Base-by-base conservation (phyloP, 2,888 invertebrate species). In the Scrobipalpa costella region DNA sequence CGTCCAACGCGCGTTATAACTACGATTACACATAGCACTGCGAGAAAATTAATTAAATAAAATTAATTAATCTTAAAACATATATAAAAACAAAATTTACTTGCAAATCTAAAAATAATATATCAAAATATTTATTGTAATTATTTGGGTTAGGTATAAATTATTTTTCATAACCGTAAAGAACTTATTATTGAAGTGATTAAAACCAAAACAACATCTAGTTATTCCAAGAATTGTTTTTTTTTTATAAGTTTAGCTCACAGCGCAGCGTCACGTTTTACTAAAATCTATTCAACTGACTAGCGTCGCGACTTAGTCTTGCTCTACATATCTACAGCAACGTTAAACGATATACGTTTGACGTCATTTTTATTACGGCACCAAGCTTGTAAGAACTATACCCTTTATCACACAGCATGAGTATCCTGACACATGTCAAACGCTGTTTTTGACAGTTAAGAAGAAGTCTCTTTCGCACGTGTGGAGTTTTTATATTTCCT, bases 1-100 rank as follows among this genome's bases (percentile, higher is more conserved):
- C 83, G 82, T 82, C 73, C 77, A 75, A 82, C 83, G 83, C 84
- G 67, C 72, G n/a, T 72, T 57, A 60, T 62, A 40, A 33, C 27
- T 13, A 52, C 52, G 11, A 49, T 17, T 52, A 52, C 27, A 27
- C 27, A 33, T 55, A 55, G n/a, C 55, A 55, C 33, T 55, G 33
- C 21, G 33, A 55, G n/a, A 34, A 50, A 17, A 50, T n/a, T n/a
- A n/a, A n/a, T n/a, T 21, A 50, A 7, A 49, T 2, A 11, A 1
- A 17, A 1, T 17, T 19, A 47, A n/a, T n/a, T 17, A 47, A 17
- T 47, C 6, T 6, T 2, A 40, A 34, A 34, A 34, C 34, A 7
- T 7, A 34, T 34, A 34, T 7, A 34, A 34, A 34, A 3, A 3
- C 34, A n/a, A n/a, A n/a, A n/a, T n/a, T n/a, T n/a, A n/a, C n/a